These are phyloP conservation scores for Sympetrum striolatum DNA, from an alignment of 2,888 invertebrate genomes.

Conservation along the genomic window DNA sequence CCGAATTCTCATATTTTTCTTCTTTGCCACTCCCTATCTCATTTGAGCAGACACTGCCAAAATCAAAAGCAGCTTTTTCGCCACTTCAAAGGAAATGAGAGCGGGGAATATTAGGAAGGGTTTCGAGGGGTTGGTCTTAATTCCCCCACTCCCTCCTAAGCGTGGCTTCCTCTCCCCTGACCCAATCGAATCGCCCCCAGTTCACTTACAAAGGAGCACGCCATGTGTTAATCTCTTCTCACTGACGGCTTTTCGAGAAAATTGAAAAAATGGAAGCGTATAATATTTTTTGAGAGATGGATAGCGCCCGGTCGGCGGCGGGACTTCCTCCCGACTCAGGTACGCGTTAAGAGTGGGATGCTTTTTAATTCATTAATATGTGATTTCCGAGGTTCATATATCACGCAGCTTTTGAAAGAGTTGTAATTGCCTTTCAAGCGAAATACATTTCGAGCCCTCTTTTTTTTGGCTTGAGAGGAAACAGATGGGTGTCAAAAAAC, in stretches of 20 bases:
- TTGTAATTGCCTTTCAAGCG: too few relatives aligned
- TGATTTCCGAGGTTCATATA: background rate
- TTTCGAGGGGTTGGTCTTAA: background rate
- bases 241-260: background rate
- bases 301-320: background rate
- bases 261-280: background rate
- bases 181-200: background rate
- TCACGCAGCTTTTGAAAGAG: background rate
- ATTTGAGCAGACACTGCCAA: conserved; percentile 8
- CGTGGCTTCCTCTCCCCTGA: background rate
- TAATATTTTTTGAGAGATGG: background rate
- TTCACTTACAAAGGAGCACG: background rate
- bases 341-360: background rate
- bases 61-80: conserved; percentile 36
- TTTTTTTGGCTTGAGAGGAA: too few relatives aligned
- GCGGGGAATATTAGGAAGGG: background rate
- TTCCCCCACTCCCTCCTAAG: background rate
- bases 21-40: background rate
- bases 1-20: background rate
- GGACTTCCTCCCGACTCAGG: background rate
- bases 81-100: conserved; percentile 6
- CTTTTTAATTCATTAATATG: background rate
- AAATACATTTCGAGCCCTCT: too few relatives aligned
- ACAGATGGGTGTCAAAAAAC: too few relatives aligned
- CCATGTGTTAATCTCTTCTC: background rate